These are phyloP conservation scores for Rhipidura dahli DNA, from an alignment of 2,113 vertebrate species.

Conservation along the genomic window DNA sequence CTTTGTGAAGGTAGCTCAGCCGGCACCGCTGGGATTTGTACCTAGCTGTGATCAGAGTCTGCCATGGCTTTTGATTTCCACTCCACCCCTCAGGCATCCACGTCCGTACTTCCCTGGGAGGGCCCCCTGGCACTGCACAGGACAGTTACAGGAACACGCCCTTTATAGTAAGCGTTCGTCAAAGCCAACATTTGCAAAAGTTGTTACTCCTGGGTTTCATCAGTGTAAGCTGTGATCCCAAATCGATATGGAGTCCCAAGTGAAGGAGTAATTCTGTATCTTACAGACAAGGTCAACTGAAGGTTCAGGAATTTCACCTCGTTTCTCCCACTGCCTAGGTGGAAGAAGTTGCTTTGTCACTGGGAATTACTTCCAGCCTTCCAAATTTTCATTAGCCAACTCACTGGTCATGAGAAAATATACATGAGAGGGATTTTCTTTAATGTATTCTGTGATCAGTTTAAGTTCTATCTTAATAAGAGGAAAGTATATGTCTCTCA, in stretches of 20 bases:
- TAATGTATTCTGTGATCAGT: not conserved
- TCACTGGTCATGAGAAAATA: not conserved
- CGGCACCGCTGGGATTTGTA: not conserved
- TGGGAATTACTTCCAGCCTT: not conserved
- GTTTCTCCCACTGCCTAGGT: not conserved
- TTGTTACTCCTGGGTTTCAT: not conserved
- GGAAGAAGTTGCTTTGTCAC: fast-evolving
- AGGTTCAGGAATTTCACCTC: not conserved
- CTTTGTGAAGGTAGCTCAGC: not conserved
- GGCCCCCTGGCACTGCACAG: not conserved
- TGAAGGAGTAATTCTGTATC: not conserved
- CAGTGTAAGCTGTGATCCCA: not conserved
- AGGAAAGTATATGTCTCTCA: not conserved
- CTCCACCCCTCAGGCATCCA: not conserved
- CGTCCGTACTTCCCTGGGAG: not conserved
- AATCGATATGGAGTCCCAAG: not conserved
- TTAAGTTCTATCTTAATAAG: not conserved
- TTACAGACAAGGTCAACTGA: not conserved
- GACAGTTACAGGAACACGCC: not conserved
- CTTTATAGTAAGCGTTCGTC: fast-evolving
- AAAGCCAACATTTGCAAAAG: not conserved
- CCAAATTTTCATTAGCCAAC: not conserved
- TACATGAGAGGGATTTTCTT: not conserved
- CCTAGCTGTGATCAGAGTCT: not conserved
- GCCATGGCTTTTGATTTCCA: not conserved